phyloP scores from a whole-genome alignment of 2,888 invertebrate genomes.

The Hipparchia semele region DNA sequence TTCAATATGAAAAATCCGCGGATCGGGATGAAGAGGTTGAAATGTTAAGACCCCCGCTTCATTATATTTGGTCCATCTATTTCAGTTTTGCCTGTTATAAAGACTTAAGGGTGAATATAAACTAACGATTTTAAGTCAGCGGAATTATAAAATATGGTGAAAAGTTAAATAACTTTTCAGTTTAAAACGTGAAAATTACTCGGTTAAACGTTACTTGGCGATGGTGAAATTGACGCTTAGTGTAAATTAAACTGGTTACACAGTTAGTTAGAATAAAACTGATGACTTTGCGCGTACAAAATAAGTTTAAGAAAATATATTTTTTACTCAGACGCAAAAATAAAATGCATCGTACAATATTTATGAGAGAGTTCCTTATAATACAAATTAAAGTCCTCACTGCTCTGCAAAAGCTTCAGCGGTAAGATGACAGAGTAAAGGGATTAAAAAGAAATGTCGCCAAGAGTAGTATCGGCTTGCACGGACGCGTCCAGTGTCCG shows the following conservation, averaged over 20 bases:
- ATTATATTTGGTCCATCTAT: constrained; percentile 26
- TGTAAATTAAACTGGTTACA: no score
- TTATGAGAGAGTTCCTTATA: constrained; percentile 4
- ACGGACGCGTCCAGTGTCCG: constrained; percentile 30
- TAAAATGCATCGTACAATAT: background rate
- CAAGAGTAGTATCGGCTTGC: constrained; percentile 30
- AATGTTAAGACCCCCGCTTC: constrained; percentile 28
- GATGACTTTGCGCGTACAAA: no score
- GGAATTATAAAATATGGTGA: background rate
- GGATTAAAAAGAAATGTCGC: constrained; percentile 28
- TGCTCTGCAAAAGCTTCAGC: background rate
- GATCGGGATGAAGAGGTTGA: constrained; percentile 38
- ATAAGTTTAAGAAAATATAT: background rate
- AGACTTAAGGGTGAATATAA: background rate
- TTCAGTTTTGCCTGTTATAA: constrained; percentile 8
- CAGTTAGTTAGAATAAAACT: no score
- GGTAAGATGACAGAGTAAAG: constrained; percentile 18
- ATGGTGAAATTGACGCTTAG: no score
- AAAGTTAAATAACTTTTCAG: background rate
- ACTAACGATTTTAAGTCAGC: background rate
- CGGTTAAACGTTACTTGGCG: no score
- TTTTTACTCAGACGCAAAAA: background rate
- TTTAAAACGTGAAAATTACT: no score
- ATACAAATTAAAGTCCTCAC: constrained; percentile 8
- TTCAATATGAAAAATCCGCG: constrained; percentile 75